Conservation (phyloP, 30 jellyfish, hydroid and myxozoan genomes). For the Catostylus mosaicus region DNA sequence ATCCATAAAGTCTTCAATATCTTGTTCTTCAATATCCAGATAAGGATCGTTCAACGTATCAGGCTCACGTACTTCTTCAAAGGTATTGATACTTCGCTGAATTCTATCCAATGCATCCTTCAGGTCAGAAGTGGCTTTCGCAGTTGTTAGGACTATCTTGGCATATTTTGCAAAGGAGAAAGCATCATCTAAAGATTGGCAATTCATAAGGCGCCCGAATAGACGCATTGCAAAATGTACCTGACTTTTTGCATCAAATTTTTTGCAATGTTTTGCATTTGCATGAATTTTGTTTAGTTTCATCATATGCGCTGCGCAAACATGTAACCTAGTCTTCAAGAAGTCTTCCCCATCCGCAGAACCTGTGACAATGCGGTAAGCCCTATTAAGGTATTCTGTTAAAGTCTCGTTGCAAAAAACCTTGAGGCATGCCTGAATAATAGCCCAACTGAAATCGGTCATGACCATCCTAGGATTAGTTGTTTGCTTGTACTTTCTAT, state of each 20-base stretch:
- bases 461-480: too few relatives aligned
- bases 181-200: background rate
- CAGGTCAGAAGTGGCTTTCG: background rate
- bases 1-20: background rate
- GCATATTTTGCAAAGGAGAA: background rate
- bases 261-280: background rate
- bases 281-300: constrained; percentile 29
- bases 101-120: background rate
- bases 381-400: too few relatives aligned
- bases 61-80: background rate
- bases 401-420: too few relatives aligned
- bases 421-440: too few relatives aligned
- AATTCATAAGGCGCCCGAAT: too few relatives aligned
- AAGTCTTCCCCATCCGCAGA: too few relatives aligned
- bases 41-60: background rate
- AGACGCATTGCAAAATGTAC: too few relatives aligned
- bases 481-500: too few relatives aligned
- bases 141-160: background rate
- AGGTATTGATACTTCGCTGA: background rate
- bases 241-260: background rate
- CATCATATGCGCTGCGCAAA: too few relatives aligned
- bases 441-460: too few relatives aligned
- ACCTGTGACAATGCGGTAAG: too few relatives aligned
- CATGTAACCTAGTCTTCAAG: too few relatives aligned
- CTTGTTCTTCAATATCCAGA: background rate